Percentiles rank a stretch among this genome's conserved stretches.
Conservation (phyloP, 2,888 invertebrate genomes). For the Homarus gammarus region DNA sequence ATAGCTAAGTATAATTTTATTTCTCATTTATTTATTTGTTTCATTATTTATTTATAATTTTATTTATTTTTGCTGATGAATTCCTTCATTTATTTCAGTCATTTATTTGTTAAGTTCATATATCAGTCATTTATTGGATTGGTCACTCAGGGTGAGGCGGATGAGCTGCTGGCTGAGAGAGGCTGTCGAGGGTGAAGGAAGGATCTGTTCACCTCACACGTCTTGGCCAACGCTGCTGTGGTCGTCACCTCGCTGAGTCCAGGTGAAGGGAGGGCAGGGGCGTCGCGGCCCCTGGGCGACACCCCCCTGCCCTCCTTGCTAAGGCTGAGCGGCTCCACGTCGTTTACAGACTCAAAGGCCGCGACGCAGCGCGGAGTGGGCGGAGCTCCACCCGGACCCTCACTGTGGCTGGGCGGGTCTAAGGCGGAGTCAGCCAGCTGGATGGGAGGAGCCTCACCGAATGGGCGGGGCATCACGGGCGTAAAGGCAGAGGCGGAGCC, state of each 20-base stretch:
- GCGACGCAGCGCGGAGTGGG: conserved; percentile 35
- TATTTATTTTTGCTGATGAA: too few species aligned
- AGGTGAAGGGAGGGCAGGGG: neutral
- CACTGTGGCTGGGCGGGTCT: conserved; percentile 44
- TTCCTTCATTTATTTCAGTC: too few species aligned
- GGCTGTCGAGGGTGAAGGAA: neutral
- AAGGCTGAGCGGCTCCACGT: neutral
- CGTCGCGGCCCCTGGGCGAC: neutral
- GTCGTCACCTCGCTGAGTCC: neutral
- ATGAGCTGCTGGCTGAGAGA: neutral
- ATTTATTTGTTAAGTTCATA: too few species aligned
- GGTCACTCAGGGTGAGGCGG: neutral
- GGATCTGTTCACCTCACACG: neutral
- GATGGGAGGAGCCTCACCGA: conserved; percentile 28
- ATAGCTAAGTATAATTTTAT: too few species aligned
- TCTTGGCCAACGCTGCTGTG: neutral
- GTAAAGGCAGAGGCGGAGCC: conserved; percentile 59
- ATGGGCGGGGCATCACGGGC: conserved; percentile 63
- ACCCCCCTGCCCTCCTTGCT: neutral
- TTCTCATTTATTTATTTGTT: neutral
- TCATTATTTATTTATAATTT: neutral
- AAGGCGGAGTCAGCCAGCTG: conserved; percentile 35
- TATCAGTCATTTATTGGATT: too few species aligned
- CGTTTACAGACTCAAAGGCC: neutral
- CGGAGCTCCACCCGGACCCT: conserved; percentile 10